These are phyloP conservation scores for Pandemis heparana DNA, from an alignment of 2,888 invertebrate species.

Conservation along the genomic window DNA sequence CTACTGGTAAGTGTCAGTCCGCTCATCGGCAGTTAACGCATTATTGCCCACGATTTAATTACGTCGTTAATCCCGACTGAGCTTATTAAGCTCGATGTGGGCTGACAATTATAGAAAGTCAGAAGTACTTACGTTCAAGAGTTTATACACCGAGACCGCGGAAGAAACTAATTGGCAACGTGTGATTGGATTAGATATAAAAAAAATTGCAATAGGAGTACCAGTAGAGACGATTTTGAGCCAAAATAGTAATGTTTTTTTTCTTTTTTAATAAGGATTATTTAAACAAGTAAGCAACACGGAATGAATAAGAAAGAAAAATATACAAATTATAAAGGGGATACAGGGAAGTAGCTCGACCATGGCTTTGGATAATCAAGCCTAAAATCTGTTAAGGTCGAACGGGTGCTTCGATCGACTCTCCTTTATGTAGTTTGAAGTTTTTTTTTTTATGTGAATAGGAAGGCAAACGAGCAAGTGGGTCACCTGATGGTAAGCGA, in stretches of 20 bases:
- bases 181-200: background rate
- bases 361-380: no score
- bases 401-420: no score
- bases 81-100: constrained; percentile 54
- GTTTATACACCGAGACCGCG: constrained; percentile 4
- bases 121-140: constrained; percentile 27
- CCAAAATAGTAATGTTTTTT: background rate
- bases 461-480: no score
- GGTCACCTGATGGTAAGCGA: no score
- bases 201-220: background rate
- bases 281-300: background rate
- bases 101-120: constrained; percentile 42
- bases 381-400: no score
- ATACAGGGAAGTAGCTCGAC: no score
- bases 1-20: background rate
- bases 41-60: constrained; percentile 77
- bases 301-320: no score
- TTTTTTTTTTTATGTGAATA: no score
- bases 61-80: constrained; percentile 64
- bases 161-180: background rate
- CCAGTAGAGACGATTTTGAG: background rate
- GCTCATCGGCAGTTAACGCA: constrained; percentile 66
- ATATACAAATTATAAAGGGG: no score
- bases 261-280: no score
- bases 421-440: no score